Base-by-base conservation (phyloP, 23 tunicate species). In the Halocynthia aurantium region DNA sequence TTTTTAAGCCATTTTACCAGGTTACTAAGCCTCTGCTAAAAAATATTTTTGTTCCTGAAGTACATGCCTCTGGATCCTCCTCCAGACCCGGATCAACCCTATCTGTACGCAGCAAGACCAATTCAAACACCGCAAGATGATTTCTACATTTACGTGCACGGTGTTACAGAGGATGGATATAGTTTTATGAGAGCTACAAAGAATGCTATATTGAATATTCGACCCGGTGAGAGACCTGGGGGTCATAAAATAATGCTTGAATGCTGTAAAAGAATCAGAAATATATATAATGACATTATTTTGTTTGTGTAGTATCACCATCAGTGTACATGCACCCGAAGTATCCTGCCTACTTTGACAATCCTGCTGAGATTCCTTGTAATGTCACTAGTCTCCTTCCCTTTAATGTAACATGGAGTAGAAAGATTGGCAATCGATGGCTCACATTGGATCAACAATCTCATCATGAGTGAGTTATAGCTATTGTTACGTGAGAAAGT, bases 361-460 rank as follows among this genome's bases (percentile, higher is more conserved):
- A 75, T 72, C 92, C 98, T 6, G 98, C 87, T 60, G 98, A 92
- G 53, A 86, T 92, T 40, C 89, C 88, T 40, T 92, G 98, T 60
- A 57, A 71, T 13, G 83, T 92, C 7, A 73, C 78, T n/a, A 92
- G 98, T 68, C 65, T 92, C 11, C 74, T 92, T 31, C 98, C 98
- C 58, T 92, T 69, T 68, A 78, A 86, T 55, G 88, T 92, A 56
- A 66, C 55, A 20, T 92, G 98, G 98, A 82, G 88, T 58, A 78
- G 98, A 74, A 70, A 86, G 50, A 62, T 72, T 8, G 80, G 75
- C 10, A 88, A 80, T 2, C n/a, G 8, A 10, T 92, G 90, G 88
- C 52, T 82, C 9, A 74, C 85, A 7, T 31, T 31, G 44, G 44
- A 31, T 31, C 44, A 31, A 31, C 44, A 4, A 31, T 31, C 44